Base-by-base conservation (phyloP, 92 coral and sea anemone genomes). In the Epizoanthus illoricatus region DNA sequence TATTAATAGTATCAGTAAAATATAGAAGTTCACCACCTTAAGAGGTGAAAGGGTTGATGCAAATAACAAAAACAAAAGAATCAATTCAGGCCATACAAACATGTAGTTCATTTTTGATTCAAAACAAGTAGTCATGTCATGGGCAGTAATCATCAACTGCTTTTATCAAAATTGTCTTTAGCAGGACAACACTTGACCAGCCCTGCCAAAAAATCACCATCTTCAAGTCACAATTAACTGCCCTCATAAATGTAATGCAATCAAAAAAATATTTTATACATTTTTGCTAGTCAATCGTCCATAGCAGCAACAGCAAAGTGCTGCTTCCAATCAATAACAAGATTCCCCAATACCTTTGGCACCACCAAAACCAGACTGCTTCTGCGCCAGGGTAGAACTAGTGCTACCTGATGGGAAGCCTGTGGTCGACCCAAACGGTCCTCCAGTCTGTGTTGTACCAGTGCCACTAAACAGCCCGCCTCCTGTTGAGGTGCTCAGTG, bases 391-490 rank as follows among this genome's bases (percentile, higher is more conserved):
- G 65, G 89, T 28, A 33, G 90, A 52, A 76, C 85, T 71, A 56
- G 86, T 21, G 49, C 89, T 85, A 69, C 86, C 83, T 58, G 82
- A 80, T 65, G 91, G 54, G 63, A 68, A 52, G n/a, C 87, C 63
- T 4, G 91, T 45, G 15, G 66, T 68, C 16, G 85, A 54, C 5
- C 85, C 85, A 54, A 81, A 81, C 55, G 69, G 47, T 41, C 85
- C 76, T 67, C 67, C 76, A 15, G 76, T 81, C 36, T 68, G 85
- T 68, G 75, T 45, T 6, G 91, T 86, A 0, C 91, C 7, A 13
- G 87, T 79, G 36, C 92, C 84, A 49, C 92, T 73, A 84, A 91
- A 91, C 43, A 89, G 54, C 10, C 89, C 86, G 23, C 89, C 92
- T 70, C 87, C 80, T 18, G 68, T 76, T 12, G 91, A 28, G 1